These are phyloP conservation scores for Oryctes rhinoceros DNA, from an alignment of 1,140 invertebrate genomes.

Conservation along the genomic window DNA sequence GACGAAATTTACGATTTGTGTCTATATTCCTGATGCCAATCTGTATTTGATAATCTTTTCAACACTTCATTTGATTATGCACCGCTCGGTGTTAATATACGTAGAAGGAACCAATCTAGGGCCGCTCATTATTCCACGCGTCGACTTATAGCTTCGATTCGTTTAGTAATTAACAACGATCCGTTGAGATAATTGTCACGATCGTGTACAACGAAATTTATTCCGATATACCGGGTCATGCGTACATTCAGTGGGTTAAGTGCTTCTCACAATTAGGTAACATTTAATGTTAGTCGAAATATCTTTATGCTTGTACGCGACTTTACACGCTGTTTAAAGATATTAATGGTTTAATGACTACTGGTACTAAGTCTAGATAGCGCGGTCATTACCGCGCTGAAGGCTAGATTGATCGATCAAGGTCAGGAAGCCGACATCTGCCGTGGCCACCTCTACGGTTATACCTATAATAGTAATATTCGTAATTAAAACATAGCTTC, in stretches of 20 bases:
- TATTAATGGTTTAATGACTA: no score
- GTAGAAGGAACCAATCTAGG: no score
- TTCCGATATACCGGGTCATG: background rate
- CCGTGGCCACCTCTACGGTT: background rate
- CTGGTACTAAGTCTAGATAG: background rate
- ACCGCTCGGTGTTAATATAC: no score
- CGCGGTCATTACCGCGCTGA: background rate
- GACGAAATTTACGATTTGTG: no score
- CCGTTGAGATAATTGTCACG: background rate
- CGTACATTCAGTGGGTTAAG: background rate
- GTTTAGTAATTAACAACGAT: slow-evolving; percentile 5
- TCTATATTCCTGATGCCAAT: no score
- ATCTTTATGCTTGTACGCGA: no score
- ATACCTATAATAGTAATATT: background rate
- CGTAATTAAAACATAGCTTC: background rate
- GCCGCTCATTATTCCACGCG: background rate
- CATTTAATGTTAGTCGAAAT: no score
- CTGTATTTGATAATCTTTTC: no score
- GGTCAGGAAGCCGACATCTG: background rate
- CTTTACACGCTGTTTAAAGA: no score
- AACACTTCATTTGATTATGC: no score
- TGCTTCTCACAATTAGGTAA: no score
- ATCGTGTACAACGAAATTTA: background rate
- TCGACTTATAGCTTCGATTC: background rate
- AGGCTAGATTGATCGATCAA: background rate